phyloP scores from a whole-genome alignment of 1,140 invertebrate genomes.

The Apis cerana region DNA sequence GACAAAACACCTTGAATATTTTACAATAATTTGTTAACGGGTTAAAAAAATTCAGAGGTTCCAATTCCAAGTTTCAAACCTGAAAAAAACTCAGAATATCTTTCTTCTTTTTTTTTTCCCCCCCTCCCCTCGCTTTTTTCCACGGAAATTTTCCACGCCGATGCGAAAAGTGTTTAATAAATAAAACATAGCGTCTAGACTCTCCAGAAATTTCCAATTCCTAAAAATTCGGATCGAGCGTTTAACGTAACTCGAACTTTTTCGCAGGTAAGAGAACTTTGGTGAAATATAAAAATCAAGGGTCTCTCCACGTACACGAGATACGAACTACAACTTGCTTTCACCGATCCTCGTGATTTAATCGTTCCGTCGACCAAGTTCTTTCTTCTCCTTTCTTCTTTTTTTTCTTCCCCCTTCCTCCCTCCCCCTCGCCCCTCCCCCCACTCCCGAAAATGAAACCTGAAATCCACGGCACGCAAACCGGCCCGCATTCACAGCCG shows the following conservation, averaged over 20 bases:
- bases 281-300: slow-evolving; percentile 7
- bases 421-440: neutral
- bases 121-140: neutral
- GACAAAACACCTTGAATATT: too few relatives aligned
- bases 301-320: too few relatives aligned
- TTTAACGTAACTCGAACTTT: neutral
- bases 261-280: neutral
- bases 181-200: neutral
- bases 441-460: slow-evolving; percentile 12
- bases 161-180: neutral
- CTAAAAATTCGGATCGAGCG: neutral
- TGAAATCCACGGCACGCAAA: slow-evolving; percentile 30
- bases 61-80: neutral
- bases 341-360: neutral
- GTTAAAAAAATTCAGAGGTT: neutral
- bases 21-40: too few relatives aligned
- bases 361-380: slow-evolving; percentile 10
- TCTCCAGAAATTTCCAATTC: neutral
- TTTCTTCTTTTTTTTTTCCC: neutral
- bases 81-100: neutral
- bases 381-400: neutral
- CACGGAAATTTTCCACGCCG: neutral
- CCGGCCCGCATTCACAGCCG: slow-evolving; percentile 22
- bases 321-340: neutral
- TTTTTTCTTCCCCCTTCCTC: neutral